A percentile compares a stretch with the other conserved stretches of the same genome.
Evolutionary conservation across 2,797 vertebrate species (phyloP).

Genomic region (Orestias chungarensis): DNA sequence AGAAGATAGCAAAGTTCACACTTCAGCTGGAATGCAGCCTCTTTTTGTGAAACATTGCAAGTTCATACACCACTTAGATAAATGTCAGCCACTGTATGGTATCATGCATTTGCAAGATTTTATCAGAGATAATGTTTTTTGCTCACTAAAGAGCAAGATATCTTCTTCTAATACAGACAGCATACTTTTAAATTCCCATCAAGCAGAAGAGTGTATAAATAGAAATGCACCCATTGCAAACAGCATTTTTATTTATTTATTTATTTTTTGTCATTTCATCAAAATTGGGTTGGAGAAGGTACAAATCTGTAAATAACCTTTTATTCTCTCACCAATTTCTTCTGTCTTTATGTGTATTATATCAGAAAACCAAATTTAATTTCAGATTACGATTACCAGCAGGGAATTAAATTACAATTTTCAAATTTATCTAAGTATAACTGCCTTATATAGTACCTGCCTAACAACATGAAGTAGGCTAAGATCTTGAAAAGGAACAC

Average conservation of each 20-base stretch:
- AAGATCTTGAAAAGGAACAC: background rate
- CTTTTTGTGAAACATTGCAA: constrained; percentile 44
- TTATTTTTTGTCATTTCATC: constrained; percentile 36
- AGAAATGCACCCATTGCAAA: background rate
- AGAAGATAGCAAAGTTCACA: constrained; percentile 47
- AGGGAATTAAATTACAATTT: background rate
- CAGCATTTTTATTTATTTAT: no score
- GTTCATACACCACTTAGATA: constrained; percentile 60
- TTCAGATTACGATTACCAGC: background rate
- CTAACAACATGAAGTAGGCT: background rate
- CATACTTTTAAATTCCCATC: constrained; percentile 32
- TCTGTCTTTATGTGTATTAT: background rate
- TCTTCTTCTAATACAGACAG: constrained; percentile 36
- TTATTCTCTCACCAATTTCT: background rate
- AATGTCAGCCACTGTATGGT: constrained; percentile 57
- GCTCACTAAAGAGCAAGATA: constrained; percentile 30
- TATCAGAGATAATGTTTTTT: constrained; percentile 45
- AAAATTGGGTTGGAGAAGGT: constrained; percentile 24
- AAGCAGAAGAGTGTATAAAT: constrained; percentile 29
- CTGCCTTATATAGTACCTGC: background rate
- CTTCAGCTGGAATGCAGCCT: constrained; percentile 56
- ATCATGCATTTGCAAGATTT: constrained; percentile 48
- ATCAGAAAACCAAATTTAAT: background rate
- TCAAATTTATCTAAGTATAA: no score
- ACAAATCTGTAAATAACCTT: background rate